Evolutionary conservation across 1,140 invertebrate species (phyloP), one percentile per base, ranked within the genome.

Genomic region (Sesamia nonagrioides): DNA sequence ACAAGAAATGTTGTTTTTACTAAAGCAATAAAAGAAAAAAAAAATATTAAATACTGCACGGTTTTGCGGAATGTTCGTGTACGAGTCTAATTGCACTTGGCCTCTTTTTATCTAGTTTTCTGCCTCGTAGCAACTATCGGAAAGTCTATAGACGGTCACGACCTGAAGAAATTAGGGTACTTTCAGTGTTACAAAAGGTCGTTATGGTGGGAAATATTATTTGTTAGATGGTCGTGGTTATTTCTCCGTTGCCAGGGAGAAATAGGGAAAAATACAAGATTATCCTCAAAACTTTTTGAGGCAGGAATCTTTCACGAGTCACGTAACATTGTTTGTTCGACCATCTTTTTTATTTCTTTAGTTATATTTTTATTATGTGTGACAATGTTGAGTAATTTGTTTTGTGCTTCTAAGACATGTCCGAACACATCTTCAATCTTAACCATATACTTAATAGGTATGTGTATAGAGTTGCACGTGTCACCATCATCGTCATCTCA

Each of bases 171-270:
- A 58, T 73, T 56, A 73, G 50, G 27, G 48, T 73, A 73, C 17
- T 58, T 40, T 73, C 13, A 21, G 35, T 37, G 18, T 33, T 11
- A 71, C 27, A 71, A 71, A 71, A 27, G 27, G 13, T 37, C 68
- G 15, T 71, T 71, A 71, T 71, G 27, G 45, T 18, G 42, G 17
- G 11, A 74, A 74, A 74, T 58, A 45, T 74, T 74, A 58, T 58
- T 69, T 48, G 21, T 15, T 18, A 48, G 13, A 50, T 69, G 6
- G 27, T 68, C 21, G 63, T 15, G 37, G 40, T 21, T 68, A 48
- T 50, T 69, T 69, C 18, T 42, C 11, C 21, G 61, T 66, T 42
- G 61, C 9, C 9, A 45, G 61, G 61, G 37, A 17, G 35, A n/a
- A 15, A 50, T 50, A n/a, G 60, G 35, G 33, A 3, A 18, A 40